Base-by-base conservation (phyloP, 64 coral and sea anemone species). In the Dendrophyllia cribrosa region DNA sequence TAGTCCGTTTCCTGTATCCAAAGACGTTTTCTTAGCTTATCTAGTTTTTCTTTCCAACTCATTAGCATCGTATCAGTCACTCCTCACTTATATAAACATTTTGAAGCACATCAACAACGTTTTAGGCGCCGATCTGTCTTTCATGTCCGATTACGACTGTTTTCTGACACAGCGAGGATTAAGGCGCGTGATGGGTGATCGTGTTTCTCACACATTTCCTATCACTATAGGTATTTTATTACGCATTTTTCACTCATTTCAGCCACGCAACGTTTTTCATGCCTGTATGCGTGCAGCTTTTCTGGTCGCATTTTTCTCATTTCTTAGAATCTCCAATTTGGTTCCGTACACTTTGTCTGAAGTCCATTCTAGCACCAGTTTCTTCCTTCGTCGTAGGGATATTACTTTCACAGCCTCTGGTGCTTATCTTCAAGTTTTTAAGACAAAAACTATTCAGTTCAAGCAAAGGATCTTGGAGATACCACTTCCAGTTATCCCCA, bases 101-200 rank as follows among this genome's bases (percentile, higher is more conserved):
- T 20, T 88, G 44, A 88, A 88, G 86, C 86, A 88, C 55, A 48
- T 73, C 69, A 76, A 88, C 43, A 89, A 45, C 45, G 56, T 52
- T 23, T 21, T 76, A 88, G 86, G 70, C 20, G 86, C 86, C 23
- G 52, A 88, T 70, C 61, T 67, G 16, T 89, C 72, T 20, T 89
- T 89, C 49, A 86, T 89, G 87, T 77, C 53, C n/a, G 72, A 77
- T 63, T 89, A 89, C 59, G 72, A 77, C 45, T 43, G 55, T 77
- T 74, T 89, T 74, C 15, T 89, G 3, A 89, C 87, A 25, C 43
- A 60, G 23, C 22, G 59, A 46, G 56, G 70, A 61, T 50, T 77
- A 48, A 59, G 55, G n/a, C 72, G 56, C 51, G 44, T 77, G 72
- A 89, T 74, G 74, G 59, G 87, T 58, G 58, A 89, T 52, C 6